A percentile compares a stretch with the other conserved stretches of the same genome.
phyloP scores from a whole-genome alignment of 1,140 invertebrate species.

The Coptotermes formosanus region DNA sequence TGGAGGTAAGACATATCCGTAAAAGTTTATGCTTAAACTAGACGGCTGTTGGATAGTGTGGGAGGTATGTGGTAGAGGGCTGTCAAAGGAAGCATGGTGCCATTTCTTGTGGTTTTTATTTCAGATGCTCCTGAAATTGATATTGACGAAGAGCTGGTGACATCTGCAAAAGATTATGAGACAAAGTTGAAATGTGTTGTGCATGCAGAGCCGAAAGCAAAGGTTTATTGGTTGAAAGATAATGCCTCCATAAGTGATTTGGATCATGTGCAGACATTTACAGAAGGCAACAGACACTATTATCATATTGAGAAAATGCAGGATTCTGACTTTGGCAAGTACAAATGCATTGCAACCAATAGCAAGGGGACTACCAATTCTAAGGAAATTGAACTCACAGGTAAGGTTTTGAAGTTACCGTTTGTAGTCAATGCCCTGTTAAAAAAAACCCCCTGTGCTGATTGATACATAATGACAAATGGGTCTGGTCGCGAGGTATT shows the following conservation, averaged over 20 bases:
- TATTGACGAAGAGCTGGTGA: constrained; percentile 39
- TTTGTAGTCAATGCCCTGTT: too few species aligned
- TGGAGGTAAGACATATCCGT: too few species aligned
- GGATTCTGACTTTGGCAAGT: constrained; percentile 44
- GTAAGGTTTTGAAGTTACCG: constrained; percentile 34
- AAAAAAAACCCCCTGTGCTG: too few species aligned
- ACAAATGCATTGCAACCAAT: constrained; percentile 44
- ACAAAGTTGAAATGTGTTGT: constrained; percentile 42
- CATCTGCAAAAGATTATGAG: constrained; percentile 40
- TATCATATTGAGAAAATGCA: constrained; percentile 40
- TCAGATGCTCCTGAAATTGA: constrained; percentile 38
- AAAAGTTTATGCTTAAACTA: too few species aligned
- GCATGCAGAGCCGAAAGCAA: constrained; percentile 41
- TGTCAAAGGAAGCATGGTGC: too few species aligned
- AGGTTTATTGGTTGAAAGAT: constrained; percentile 39
- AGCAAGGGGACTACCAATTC: constrained; percentile 36
- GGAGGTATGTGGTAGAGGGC: too few species aligned
- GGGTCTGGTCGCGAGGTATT: too few species aligned
- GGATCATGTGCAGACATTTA: constrained; percentile 28
- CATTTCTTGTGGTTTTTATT: neutral
- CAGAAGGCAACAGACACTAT: constrained; percentile 36
- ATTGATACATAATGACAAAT: too few species aligned
- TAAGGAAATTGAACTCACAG: constrained; percentile 41
- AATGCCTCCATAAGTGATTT: constrained; percentile 31
- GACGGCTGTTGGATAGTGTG: too few species aligned